phyloP scores from a whole-genome alignment of 2,797 vertebrate genomes.

The Nannoperca australis region DNA sequence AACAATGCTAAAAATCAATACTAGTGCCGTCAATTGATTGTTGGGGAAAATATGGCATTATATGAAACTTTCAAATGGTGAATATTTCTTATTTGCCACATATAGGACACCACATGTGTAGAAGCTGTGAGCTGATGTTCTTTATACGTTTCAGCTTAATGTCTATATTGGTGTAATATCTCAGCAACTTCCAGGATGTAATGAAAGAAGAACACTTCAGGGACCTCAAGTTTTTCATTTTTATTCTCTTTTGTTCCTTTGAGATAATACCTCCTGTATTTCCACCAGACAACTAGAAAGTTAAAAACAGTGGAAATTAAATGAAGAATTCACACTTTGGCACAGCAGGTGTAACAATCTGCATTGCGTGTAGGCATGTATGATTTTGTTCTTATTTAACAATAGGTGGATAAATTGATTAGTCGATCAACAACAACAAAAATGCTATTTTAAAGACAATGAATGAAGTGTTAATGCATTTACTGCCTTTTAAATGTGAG shows the following conservation, averaged over 20 bases:
- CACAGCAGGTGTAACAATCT: background rate
- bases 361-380: background rate
- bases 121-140: conserved; percentile 85
- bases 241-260: background rate
- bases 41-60: background rate
- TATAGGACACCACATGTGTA: conserved; percentile 74
- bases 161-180: conserved; percentile 88
- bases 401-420: background rate
- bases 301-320: background rate
- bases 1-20: conserved; percentile 27
- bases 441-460: background rate
- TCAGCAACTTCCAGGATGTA: conserved; percentile 88
- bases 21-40: conserved; percentile 8
- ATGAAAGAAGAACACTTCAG: conserved; percentile 57
- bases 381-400: conserved; percentile 2
- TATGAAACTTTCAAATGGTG: background rate
- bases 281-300: background rate
- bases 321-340: background rate
- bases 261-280: conserved; percentile 11
- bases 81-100: background rate
- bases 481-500: background rate
- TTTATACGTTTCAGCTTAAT: conserved; percentile 86
- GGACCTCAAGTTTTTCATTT: conserved; percentile 35
- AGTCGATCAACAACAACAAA: background rate
- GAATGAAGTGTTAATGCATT: background rate